These are phyloP conservation scores for Actinia tenebrosa DNA, from an alignment of 64 coral and sea anemone genomes.

Conservation along the genomic window DNA sequence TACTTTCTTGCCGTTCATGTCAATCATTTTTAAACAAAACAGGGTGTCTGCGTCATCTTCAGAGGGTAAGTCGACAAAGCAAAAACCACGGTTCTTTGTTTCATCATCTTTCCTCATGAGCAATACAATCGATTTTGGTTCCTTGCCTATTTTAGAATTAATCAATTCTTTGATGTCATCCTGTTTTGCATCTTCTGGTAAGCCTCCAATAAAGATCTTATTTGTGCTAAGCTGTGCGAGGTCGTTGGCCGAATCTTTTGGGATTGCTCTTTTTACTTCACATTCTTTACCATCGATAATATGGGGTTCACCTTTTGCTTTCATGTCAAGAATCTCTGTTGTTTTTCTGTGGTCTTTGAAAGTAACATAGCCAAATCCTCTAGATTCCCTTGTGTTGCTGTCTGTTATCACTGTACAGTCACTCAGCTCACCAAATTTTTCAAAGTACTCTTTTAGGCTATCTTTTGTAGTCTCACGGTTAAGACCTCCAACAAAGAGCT, in stretches of 20 bases:
- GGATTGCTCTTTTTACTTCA: slow-evolving; percentile 96
- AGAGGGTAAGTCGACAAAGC: slow-evolving; percentile 68
- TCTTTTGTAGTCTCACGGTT: slow-evolving; percentile 59
- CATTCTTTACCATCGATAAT: slow-evolving; percentile 72
- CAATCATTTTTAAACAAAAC: slow-evolving; percentile 66
- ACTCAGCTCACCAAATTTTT: slow-evolving; percentile 55
- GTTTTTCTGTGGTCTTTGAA: slow-evolving; percentile 46
- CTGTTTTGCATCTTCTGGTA: slow-evolving; percentile 53
- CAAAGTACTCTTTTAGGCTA: slow-evolving; percentile 56
- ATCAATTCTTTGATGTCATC: slow-evolving; percentile 51
- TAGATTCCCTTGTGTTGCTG: slow-evolving; percentile 38
- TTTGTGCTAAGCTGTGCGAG: slow-evolving; percentile 63
- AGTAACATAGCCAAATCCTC: slow-evolving; percentile 96
- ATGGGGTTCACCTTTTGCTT: slow-evolving; percentile 67
- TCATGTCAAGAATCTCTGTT: slow-evolving; percentile 34
- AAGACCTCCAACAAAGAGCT: slow-evolving; percentile 91
- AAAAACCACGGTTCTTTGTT: slow-evolving; percentile 59
- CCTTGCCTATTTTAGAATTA: slow-evolving; percentile 27
- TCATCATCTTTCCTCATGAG: slow-evolving; percentile 63
- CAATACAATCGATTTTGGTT: slow-evolving; percentile 25
- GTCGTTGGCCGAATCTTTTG: slow-evolving; percentile 46
- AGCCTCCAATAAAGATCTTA: slow-evolving; percentile 95
- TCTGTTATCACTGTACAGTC: slow-evolving; percentile 85
- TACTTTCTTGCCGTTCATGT: slow-evolving; percentile 57
- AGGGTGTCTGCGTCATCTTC: slow-evolving; percentile 77